Base-by-base conservation (phyloP, 2,888 invertebrate genomes). In the Lithophane leautieri region DNA sequence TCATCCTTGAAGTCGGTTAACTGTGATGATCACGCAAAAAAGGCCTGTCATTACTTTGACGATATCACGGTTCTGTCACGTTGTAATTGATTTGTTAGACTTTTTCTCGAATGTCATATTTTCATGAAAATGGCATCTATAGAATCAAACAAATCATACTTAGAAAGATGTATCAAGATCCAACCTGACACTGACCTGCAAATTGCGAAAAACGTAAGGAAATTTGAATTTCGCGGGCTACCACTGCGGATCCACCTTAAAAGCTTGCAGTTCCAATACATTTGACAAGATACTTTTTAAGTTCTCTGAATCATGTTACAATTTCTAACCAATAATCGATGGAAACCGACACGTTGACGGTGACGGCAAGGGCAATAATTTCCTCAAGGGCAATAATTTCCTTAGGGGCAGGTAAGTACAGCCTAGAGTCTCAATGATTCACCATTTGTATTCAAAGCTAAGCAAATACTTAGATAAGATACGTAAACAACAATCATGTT, bases 1-100 rank as follows among this genome's bases (percentile, higher is more conserved):
- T 47, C 16, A 65, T 65, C 79, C 71, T 80, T 83, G 83, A 83
- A 52, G 44, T 58, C 16, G 16, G 25, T 66, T 70, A 44, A 63
- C 79, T 47, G 52, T 82, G 66, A 83, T 82, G 66, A 83, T 79
- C 62, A 68, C n/a, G 58, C 52, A 78, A 80, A 82, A 83, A 71
- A 58, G 9, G 6, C 19, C 12, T 25, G 52, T 79, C 58, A 67
- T 60, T 47, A 60, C 6, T 34, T 12, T 47, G 60, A 56, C 28
- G n/a, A 56, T 14, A n/a, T n/a, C 52, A 44, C 7, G 52, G 52
- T 58, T 56, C 25, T 65, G 40, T 60, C 14, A 34, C 34, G 25
- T 28, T 73, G 44, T 34, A 6, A 6, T 34, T 0, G 34, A 34
- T 34, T 34, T 34, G 34, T 72, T 34, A 34, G 28, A 0, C 22